A percentile compares a stretch with the other conserved stretches of the same genome.
Conservation (phyloP, 1,140 invertebrate genomes). For the Meloidogyne exigua region DNA sequence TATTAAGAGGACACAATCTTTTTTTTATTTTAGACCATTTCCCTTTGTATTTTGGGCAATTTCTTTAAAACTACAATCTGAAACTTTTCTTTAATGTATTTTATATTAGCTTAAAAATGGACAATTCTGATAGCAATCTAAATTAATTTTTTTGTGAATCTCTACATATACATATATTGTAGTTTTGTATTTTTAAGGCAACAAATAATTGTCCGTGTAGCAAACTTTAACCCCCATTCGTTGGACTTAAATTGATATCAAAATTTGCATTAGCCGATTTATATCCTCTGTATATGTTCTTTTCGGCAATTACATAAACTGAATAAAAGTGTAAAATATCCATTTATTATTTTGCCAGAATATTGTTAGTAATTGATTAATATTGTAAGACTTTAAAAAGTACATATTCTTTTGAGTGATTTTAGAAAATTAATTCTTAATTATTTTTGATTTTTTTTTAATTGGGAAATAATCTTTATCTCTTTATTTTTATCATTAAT, state of each 20-base stretch:
- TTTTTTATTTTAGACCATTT: not conserved
- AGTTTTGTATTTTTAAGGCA: not conserved
- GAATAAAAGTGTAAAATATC: not conserved
- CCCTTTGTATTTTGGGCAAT: not conserved
- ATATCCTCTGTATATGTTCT: not conserved
- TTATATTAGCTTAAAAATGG: not conserved
- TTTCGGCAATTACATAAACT: not conserved
- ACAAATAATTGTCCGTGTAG: not conserved
- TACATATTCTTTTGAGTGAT: too few species aligned
- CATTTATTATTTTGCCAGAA: not conserved
- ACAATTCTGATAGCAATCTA: not conserved
- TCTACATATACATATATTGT: too few species aligned
- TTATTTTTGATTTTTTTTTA: too few species aligned
- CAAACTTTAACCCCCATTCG: not conserved
- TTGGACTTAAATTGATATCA: not conserved
- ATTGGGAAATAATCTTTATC: too few species aligned
- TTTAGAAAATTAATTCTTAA: too few species aligned
- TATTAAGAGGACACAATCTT: not conserved
- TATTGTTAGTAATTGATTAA: too few species aligned
- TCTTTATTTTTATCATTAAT: too few species aligned
- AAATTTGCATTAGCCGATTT: conserved; percentile 1
- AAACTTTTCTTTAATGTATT: not conserved
- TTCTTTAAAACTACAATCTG: not conserved
- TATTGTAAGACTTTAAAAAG: too few species aligned
- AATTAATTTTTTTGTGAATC: not conserved